Evolutionary conservation across 1,140 invertebrate species (phyloP).

Genomic region (Drosophila melanica): DNA sequence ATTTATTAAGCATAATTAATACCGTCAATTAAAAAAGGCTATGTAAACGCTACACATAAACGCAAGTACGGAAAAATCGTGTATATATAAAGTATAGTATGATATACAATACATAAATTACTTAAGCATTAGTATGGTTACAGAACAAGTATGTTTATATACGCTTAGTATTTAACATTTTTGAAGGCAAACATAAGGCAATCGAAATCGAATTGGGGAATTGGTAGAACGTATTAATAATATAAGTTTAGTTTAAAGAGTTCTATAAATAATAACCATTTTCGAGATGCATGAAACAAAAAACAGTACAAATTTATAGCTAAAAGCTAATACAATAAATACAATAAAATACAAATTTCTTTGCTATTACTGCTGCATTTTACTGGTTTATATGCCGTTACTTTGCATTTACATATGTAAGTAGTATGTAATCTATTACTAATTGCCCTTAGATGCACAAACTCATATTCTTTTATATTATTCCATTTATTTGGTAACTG

Average conservation of each 20-base stretch:
- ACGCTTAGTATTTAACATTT: slow-evolving; percentile 15
- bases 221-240: not conserved
- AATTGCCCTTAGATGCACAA: slow-evolving; percentile 41
- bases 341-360: slow-evolving; percentile 53
- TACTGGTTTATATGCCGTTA: slow-evolving; percentile 54
- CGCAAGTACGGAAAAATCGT: slow-evolving; percentile 35
- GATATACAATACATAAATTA: slow-evolving; percentile 65
- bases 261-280: slow-evolving; percentile 9
- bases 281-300: slow-evolving; percentile 36
- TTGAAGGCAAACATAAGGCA: slow-evolving; percentile 64
- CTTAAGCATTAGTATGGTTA: slow-evolving; percentile 67
- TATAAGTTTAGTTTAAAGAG: slow-evolving; percentile 1
- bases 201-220: slow-evolving; percentile 36
- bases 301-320: slow-evolving; percentile 21
- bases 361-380: slow-evolving; percentile 52
- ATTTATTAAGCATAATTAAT: slow-evolving; percentile 81
- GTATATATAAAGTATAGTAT: slow-evolving; percentile 14
- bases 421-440: slow-evolving; percentile 53
- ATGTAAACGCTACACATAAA: slow-evolving; percentile 75
- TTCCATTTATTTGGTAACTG: slow-evolving; percentile 61
- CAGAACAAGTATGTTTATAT: slow-evolving; percentile 15
- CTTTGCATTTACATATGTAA: slow-evolving; percentile 36
- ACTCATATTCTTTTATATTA: slow-evolving; percentile 20
- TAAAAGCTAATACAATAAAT: slow-evolving; percentile 55
- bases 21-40: slow-evolving; percentile 79